Conservation (phyloP, 2,888 invertebrate genomes). For the Cyaniris semiargus region DNA sequence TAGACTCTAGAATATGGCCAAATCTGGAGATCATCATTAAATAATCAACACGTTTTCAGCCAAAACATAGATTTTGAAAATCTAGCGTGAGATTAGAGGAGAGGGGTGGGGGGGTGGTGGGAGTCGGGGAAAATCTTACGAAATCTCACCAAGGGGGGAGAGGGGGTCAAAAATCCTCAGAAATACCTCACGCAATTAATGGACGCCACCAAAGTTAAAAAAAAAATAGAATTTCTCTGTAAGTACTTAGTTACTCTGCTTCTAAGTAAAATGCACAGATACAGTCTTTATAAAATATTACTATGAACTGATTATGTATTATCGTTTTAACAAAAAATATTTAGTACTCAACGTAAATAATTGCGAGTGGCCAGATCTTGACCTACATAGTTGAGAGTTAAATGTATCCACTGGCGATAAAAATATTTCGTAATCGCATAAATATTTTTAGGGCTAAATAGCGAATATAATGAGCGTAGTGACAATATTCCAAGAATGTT, state of each 20-base stretch:
- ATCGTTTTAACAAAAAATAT: neutral
- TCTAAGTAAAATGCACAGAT: neutral
- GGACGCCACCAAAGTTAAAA: too few species aligned
- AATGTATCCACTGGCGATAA: neutral
- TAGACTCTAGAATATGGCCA: too few species aligned
- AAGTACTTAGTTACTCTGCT: neutral
- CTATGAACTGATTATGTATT: neutral
- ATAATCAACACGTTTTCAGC: too few species aligned
- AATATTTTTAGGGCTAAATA: neutral
- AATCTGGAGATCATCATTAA: too few species aligned
- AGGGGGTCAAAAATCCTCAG: too few species aligned
- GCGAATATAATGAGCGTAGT: constrained; percentile 2
- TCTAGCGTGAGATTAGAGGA: too few species aligned
- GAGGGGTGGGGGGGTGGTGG: too few species aligned
- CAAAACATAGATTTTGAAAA: too few species aligned
- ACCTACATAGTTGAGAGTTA: constrained; percentile 10
- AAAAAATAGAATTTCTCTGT: too few species aligned
- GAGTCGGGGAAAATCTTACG: too few species aligned
- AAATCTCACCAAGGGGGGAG: too few species aligned
- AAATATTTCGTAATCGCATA: constrained; percentile 11
- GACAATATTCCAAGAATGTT: constrained; percentile 21
- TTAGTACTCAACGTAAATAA: neutral
- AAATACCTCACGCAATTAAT: too few species aligned
- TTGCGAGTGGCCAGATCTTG: constrained; percentile 2
- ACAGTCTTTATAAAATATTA: neutral